Evolutionary conservation across 2,113 vertebrate species (phyloP).

Genomic region (Seriola dumerili): DNA sequence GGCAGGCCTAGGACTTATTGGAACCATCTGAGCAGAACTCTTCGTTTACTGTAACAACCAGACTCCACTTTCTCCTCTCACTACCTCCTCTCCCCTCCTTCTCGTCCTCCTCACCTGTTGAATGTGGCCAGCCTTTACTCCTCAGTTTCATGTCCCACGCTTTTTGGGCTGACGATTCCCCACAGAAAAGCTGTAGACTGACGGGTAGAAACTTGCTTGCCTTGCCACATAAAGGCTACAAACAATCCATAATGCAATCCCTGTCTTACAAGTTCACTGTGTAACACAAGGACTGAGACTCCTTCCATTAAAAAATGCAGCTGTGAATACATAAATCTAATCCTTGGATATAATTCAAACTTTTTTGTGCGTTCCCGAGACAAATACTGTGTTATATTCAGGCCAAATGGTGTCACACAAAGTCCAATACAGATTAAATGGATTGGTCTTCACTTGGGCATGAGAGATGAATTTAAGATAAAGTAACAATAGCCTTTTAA

Average conservation of each 20-base stretch:
- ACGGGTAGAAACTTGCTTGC: neutral
- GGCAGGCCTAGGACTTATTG: slow-evolving; percentile 61
- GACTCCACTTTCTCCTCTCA: slow-evolving; percentile 45
- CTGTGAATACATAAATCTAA: neutral
- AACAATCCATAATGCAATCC: neutral
- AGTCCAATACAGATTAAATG: neutral
- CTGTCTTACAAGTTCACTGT: too few species aligned
- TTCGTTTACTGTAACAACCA: slow-evolving; percentile 57
- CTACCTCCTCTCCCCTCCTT: neutral
- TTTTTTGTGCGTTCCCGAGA: neutral
- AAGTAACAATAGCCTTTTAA: neutral
- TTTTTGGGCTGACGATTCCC: too few species aligned
- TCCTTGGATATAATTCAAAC: neutral
- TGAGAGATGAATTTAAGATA: neutral
- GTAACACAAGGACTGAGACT: neutral
- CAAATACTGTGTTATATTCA: neutral
- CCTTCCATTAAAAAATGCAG: neutral
- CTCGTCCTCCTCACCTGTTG: slow-evolving; percentile 46
- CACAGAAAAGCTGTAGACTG: neutral
- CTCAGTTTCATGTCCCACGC: neutral
- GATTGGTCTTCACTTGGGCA: neutral
- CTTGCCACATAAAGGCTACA: neutral
- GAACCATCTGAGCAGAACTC: slow-evolving; percentile 68
- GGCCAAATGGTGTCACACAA: neutral
- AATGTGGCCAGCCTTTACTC: neutral